Base-by-base conservation (phyloP, 2,888 invertebrate genomes). In the Alsophila aescularia region DNA sequence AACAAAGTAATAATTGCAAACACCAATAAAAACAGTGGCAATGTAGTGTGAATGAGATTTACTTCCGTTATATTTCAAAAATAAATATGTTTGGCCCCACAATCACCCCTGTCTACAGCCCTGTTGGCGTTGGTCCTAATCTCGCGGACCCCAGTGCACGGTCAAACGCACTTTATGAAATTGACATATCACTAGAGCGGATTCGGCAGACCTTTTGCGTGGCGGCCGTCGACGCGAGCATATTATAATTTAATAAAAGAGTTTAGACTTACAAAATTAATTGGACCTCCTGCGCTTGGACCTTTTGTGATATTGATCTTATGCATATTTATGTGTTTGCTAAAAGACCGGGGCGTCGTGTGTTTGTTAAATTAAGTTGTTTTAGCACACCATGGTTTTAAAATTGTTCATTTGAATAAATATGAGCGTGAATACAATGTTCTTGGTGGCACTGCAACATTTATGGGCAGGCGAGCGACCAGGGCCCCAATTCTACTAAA, bases 81-180 rank as follows among this genome's bases (percentile, higher is more conserved):
- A 6, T 5, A 21, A 21, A 1, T 1, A 2, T n/a, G 4, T 8
- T 29, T 10, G 10, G 10, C 1, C 29, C 29, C 29, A 2, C 13
- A 13, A 2, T 14, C 12, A 24, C 9, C 13, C n/a, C 43, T 51
- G 0, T 2, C 14, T 47, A 21, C 45, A 10, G 3, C 13, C 41
- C 52, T 52, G 32, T 35, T 3, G 21, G 8, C 75, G 72, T 70
- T 64, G 67, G 67, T 76, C 78, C 75, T 88, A 90, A 90, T 89
- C 87, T 83, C 79, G 60, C 54, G 70, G 72, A 29, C 83, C 78
- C 64, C 67, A 64, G 67, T 18, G 68, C 63, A 89, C 88, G 90
- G 91, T 91, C 90, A 90, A 88, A 87, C 84, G 90, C 83, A 87
- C 88, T 90, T 88, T 90, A 90, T 86, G 83, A 85, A 90, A 90